Percentiles rank a stretch among this genome's conserved stretches.
These are phyloP conservation scores for Sebastes itinus DNA, from an alignment of 2,797 vertebrate genomes.

Conservation along the genomic window DNA sequence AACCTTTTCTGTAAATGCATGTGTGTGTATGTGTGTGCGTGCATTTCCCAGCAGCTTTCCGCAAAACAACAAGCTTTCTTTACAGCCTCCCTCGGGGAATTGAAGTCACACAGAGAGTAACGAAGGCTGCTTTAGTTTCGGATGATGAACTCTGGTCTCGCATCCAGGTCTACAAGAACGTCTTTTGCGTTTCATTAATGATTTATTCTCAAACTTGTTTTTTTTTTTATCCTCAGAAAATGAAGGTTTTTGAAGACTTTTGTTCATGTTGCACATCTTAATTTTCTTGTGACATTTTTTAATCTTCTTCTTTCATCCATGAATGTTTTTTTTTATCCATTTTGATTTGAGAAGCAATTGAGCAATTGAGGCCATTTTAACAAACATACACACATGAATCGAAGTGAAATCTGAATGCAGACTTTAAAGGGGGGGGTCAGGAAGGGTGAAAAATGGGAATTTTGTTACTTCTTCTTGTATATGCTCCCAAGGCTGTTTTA, in stretches of 20 bases:
- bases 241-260: neutral
- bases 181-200: neutral
- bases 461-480: neutral
- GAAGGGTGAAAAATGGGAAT: neutral
- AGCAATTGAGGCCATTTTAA: neutral
- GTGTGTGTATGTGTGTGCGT: neutral
- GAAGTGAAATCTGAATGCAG: neutral
- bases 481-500: slow-evolving; percentile 18
- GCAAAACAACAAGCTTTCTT: slow-evolving; percentile 44
- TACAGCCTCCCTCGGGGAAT: slow-evolving; percentile 17
- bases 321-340: neutral
- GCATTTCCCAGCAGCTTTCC: neutral
- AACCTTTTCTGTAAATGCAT: slow-evolving; percentile 47
- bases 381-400: neutral
- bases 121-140: slow-evolving; percentile 8
- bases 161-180: neutral
- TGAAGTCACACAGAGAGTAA: slow-evolving; percentile 24
- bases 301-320: neutral
- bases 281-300: neutral
- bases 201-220: neutral
- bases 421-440: neutral
- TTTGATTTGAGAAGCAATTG: neutral
- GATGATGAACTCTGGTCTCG: neutral
- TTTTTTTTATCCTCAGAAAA: neutral
- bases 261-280: neutral